Percentiles rank a stretch among this genome's conserved stretches.
phyloP scores from a whole-genome alignment of 2,888 invertebrate genomes.

The Creontiades dilutus region DNA sequence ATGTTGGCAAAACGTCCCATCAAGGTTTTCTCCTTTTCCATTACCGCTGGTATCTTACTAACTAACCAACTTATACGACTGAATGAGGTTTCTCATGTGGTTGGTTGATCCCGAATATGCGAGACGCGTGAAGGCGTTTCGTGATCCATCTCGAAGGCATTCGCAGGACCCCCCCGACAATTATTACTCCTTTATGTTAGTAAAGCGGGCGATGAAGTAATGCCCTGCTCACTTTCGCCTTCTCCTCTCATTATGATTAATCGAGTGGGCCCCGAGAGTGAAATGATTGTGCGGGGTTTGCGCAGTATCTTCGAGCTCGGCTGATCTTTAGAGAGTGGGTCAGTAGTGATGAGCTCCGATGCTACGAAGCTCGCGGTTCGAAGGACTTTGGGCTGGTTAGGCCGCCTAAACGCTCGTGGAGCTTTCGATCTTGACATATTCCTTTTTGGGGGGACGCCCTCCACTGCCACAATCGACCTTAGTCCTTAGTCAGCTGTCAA shows the following conservation, averaged over 20 bases:
- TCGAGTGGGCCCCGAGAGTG: constrained; percentile 37
- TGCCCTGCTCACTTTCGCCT: constrained; percentile 42
- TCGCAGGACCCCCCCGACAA: constrained; percentile 24
- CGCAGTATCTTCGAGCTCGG: constrained; percentile 21
- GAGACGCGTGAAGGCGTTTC: not conserved
- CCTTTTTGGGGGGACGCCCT: not conserved
- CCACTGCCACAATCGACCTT: not conserved
- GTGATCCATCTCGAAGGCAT: not conserved
- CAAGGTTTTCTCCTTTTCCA: not conserved
- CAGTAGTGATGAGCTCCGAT: constrained; percentile 41
- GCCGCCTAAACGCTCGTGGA: constrained; percentile 9
- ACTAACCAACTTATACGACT: not conserved
- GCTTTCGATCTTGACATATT: constrained; percentile 39
- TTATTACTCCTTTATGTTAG: constrained; percentile 26
- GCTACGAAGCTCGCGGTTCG: not conserved
- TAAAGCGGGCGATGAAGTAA: constrained; percentile 35
- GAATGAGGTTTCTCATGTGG: constrained; percentile 20
- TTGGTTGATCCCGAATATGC: constrained; percentile 21
- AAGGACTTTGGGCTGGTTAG: constrained; percentile 15
- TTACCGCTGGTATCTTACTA: not conserved
- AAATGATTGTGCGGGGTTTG: constrained; percentile 45
- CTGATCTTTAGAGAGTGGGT: constrained; percentile 51
- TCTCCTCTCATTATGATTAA: constrained; percentile 42
- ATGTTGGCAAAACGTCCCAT: too few species aligned
- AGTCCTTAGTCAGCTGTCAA: not conserved